Evolutionary conservation across 1,140 invertebrate species (phyloP), one percentile per base, ranked within the genome.

Genomic region (Aphidius ervi): DNA sequence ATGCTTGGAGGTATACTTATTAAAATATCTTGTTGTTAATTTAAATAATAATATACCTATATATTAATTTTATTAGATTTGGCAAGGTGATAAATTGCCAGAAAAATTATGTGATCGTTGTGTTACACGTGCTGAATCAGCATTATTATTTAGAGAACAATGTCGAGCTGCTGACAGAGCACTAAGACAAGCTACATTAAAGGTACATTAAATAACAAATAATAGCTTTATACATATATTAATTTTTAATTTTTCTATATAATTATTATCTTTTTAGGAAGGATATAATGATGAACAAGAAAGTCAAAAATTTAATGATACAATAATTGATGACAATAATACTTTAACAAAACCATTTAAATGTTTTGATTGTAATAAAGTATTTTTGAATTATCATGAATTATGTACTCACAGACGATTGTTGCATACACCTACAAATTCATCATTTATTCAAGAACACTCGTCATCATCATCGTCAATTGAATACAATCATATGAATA

Each of bases 61-160:
- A 1, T 16, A 16, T 16, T 16, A 0, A 16, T 55, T 58, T 16
- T 16, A 5, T 3, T 6, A 80, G 78, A 73, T 80, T 9, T 76
- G 72, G 67, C 78, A 80, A 63, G 78, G 78, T 10, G 78, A 80
- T 61, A 76, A 77, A 9, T 66, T 80, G 41, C 78, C 77, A 5
- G 77, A 80, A 61, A 79, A 74, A 64, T 75, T 80, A 70, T 79
- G 77, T 40, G 73, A 79, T 54, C 69, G 72, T 6, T 79, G 77
- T 37, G 76, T 80, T 5, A 80, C 72, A 5, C 70, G 77, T 70
- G 77, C 77, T 4, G 78, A 79, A 56, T 80, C 77, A n/a, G 77
- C 78, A 6, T 56, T 80, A 16, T 66, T 80, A 10, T 80, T 77
- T 58, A 67, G 77, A 57, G 77, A 80, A 68, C 78, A 80, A 61